Percentiles rank a stretch among this genome's conserved stretches.
phyloP scores from a whole-genome alignment of 2,113 vertebrate genomes.

The Myotis brandtii region DNA sequence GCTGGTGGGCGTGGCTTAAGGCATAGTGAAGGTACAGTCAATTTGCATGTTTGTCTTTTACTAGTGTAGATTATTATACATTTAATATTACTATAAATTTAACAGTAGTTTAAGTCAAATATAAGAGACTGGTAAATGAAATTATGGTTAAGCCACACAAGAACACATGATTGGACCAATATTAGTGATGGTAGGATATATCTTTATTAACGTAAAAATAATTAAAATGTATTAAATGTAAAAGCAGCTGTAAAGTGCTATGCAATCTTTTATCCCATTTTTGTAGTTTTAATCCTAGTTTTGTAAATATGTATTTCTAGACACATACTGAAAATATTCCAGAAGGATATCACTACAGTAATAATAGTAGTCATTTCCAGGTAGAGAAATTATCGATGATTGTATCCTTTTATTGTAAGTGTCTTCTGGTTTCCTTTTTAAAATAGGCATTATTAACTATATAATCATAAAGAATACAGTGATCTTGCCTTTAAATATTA shows the following conservation, averaged over 20 bases:
- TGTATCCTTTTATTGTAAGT: not conserved
- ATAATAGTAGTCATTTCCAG: not conserved
- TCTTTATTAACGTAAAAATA: not conserved
- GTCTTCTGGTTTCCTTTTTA: not conserved
- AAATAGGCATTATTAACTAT: not conserved
- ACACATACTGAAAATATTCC: not conserved
- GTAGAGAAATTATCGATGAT: not conserved
- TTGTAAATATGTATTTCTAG: not conserved
- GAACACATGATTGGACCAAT: not conserved
- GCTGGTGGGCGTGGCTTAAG: no score
- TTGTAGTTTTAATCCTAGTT: not conserved
- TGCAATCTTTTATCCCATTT: not conserved
- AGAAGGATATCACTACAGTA: not conserved
- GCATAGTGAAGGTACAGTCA: no score
- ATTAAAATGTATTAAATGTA: not conserved
- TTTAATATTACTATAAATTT: not conserved
- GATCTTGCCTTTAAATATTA: not conserved
- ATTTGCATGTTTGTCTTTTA: no score
- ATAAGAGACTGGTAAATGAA: not conserved
- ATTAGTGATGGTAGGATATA: not conserved
- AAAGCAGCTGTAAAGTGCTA: not conserved
- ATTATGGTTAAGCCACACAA: not conserved
- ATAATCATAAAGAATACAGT: not conserved
- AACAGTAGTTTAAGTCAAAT: not conserved
- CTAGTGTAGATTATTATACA: not conserved